Conservation (phyloP, 2,113 vertebrate genomes). For the Verasper variegatus region DNA sequence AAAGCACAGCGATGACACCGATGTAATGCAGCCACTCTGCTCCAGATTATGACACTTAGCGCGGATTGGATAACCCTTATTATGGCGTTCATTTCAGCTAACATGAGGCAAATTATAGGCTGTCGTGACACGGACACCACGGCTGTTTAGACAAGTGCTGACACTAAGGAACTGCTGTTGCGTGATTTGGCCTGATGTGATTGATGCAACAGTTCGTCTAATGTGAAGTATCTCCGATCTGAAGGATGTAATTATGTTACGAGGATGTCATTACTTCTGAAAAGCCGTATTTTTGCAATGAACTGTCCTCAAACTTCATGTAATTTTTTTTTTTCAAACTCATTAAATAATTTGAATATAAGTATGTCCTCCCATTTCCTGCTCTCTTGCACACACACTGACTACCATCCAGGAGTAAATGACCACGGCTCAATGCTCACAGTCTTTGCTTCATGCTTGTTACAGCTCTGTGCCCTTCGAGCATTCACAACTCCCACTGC, state of each 20-base stretch:
- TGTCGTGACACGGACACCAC: constrained; percentile 54
- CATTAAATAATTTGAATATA: constrained; percentile 47
- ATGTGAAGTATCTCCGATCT: constrained; percentile 49
- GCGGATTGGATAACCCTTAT: constrained; percentile 70
- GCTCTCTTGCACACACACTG: constrained; percentile 3
- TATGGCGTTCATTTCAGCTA: constrained; percentile 67
- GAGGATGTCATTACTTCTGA: constrained; percentile 55
- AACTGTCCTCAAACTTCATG: not conserved
- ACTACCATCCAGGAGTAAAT: constrained; percentile 51
- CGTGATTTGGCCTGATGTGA: constrained; percentile 63
- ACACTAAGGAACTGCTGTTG: constrained; percentile 58
- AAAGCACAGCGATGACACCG: constrained; percentile 56
- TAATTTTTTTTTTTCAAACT: constrained; percentile 33
- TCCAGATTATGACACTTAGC: constrained; percentile 70
- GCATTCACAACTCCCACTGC: constrained; percentile 55
- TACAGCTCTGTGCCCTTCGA: constrained; percentile 58
- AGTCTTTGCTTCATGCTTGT: constrained; percentile 50
- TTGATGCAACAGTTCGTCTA: constrained; percentile 57
- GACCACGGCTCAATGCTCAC: constrained; percentile 35
- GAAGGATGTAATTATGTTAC: constrained; percentile 59
- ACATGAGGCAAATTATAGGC: constrained; percentile 70
- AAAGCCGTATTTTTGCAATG: constrained; percentile 41
- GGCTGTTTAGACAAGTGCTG: constrained; percentile 71
- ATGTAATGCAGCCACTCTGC: constrained; percentile 57
- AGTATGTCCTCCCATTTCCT: constrained; percentile 22